Conservation (phyloP, 2,113 vertebrate species). For the Calyptomena viridis region DNA sequence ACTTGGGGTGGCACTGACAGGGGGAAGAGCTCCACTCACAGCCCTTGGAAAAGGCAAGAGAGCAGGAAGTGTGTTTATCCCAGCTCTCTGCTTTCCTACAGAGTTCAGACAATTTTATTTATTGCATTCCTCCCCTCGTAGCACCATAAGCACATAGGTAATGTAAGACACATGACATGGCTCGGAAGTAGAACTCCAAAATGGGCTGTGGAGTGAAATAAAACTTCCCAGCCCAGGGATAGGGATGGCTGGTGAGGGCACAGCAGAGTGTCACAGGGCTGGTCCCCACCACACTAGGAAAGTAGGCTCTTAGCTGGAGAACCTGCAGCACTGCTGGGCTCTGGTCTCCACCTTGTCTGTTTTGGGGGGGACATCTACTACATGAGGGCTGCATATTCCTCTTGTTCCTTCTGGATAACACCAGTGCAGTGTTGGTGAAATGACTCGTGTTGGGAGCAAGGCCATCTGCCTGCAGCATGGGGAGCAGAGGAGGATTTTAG, state of each 20-base stretch:
- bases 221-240: background rate
- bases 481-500: background rate
- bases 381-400: rapidly evolving
- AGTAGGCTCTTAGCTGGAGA: background rate
- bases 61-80: background rate
- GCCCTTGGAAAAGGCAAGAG: background rate
- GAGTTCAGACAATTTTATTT: background rate
- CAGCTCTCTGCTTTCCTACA: background rate
- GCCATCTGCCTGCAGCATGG: background rate
- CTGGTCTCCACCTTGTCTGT: background rate
- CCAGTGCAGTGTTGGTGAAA: background rate
- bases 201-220: background rate
- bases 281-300: no score
- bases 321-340: background rate
- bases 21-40: background rate
- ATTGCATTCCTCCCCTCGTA: background rate
- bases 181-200: background rate
- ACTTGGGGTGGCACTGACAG: background rate
- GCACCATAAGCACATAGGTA: background rate
- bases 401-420: background rate
- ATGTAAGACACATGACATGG: background rate
- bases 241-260: background rate
- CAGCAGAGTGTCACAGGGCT: rapidly evolving
- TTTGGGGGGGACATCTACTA: background rate
- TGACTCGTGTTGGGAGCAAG: background rate